phyloP scores from a whole-genome alignment of 2,888 invertebrate genomes.

The Tethea ocularis region DNA sequence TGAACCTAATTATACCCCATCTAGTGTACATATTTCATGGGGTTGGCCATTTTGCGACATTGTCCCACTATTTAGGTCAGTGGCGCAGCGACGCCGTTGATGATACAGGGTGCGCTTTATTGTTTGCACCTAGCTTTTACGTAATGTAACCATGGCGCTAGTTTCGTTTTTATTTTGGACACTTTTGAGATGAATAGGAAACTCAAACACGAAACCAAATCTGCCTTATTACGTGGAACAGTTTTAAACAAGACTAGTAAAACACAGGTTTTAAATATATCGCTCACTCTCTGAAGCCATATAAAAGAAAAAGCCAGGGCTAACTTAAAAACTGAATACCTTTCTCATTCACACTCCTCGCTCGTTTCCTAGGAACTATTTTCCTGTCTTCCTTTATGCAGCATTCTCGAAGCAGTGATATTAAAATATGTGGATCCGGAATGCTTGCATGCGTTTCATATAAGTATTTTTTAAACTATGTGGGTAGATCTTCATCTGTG shows the following conservation, averaged over 20 bases:
- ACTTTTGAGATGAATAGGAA: neutral
- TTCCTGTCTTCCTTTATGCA: neutral
- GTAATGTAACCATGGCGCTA: constrained; percentile 41
- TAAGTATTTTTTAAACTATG: neutral
- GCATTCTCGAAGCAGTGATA: constrained; percentile 28
- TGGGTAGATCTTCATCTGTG: too few species aligned
- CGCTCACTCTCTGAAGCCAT: too few species aligned
- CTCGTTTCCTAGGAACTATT: neutral
- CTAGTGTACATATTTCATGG: constrained; percentile 29
- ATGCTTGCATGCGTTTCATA: neutral
- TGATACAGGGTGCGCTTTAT: constrained; percentile 62
- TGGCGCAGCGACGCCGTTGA: constrained; percentile 62
- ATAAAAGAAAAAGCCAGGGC: too few species aligned
- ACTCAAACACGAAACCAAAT: too few species aligned
- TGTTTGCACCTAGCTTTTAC: constrained; percentile 56
- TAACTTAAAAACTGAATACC: too few species aligned
- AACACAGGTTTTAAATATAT: too few species aligned
- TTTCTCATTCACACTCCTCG: too few species aligned
- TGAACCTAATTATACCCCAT: constrained; percentile 25
- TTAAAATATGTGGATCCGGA: constrained; percentile 13
- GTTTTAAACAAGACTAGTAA: too few species aligned
- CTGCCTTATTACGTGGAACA: too few species aligned
- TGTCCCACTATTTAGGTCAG: constrained; percentile 75
- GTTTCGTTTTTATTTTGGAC: constrained; percentile 12
- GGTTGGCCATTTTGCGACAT: constrained; percentile 68